phyloP scores from a whole-genome alignment of 2,888 invertebrate species.

The Drymonia ruficornis region DNA sequence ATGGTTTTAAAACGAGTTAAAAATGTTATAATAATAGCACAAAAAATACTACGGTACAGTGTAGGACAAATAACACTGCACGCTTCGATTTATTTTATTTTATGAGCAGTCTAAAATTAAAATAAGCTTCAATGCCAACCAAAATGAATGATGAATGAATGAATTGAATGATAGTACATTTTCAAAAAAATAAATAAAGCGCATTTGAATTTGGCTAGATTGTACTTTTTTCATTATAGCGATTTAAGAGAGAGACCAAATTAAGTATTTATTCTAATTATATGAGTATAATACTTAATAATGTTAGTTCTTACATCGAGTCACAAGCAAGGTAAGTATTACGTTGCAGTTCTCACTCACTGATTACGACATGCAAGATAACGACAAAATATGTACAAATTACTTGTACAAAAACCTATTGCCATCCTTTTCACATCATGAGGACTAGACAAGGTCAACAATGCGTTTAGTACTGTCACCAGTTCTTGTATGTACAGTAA shows the following conservation, averaged over 20 bases:
- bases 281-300: constrained; percentile 20
- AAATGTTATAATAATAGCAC: constrained; percentile 13
- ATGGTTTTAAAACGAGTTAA: constrained; percentile 17
- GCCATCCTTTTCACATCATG: not conserved
- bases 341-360: constrained; percentile 43
- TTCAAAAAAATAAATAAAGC: no score
- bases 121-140: no score
- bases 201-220: no score
- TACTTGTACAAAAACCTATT: constrained; percentile 7
- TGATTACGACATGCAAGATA: constrained; percentile 30
- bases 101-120: no score
- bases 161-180: no score
- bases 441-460: not conserved
- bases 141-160: no score
- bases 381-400: constrained; percentile 39
- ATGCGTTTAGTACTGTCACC: not conserved
- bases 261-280: constrained; percentile 19
- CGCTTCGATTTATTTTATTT: not conserved
- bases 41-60: constrained; percentile 17
- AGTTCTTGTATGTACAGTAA: not conserved
- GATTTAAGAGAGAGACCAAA: not conserved
- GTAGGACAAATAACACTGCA: constrained; percentile 11
- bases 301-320: constrained; percentile 23
- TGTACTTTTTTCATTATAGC: not conserved
- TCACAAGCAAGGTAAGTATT: constrained; percentile 37